Evolutionary conservation across 1,140 invertebrate species (phyloP), one percentile per base, ranked within the genome.

Genomic region (Coptotermes formosanus): DNA sequence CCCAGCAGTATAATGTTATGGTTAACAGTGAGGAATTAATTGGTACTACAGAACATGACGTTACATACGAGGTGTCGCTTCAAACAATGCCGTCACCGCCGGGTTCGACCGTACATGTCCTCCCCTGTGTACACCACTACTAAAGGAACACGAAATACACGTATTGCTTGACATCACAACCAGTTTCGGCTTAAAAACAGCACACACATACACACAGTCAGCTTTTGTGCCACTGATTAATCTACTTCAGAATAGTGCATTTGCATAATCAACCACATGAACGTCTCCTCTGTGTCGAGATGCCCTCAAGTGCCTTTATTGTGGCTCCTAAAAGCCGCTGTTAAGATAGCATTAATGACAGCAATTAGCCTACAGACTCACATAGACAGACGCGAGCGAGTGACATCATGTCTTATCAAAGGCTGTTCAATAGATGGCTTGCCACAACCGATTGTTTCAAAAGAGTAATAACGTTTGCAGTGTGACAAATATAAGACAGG

Each of bases 211-310:
- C 64, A 14, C 7, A 8, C n/a, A 30, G n/a, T 30, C n/a, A 25
- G n/a, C n/a, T 30, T 6, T 8, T 6, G 64, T 11, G 64, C 25
- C 64, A 75, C 64, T 75, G 64, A 75, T 75, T 30, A 30, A 75
- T 75, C 25, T n/a, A 30, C 64, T 30, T 75, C 25, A 75, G 25
- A n/a, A 25, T 25, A 75, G 64, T 8, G 64, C 64, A 75, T n/a
- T 75, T 30, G 64, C 64, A 75, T 75, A 75, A 75, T 75, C 30
- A 75, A n/a, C n/a, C n/a, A 30, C 64, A 75, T n/a, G 64, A 75
- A 75, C 1, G 64, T 75, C 59, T 64, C 59, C 59, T n/a, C 25
- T 30, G 64, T 75, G 7, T 75, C 64, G 8, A n/a, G 64, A 75
- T 25, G 16, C 64, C 19, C 52, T 16, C 52, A 19, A 55, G 19